Evolutionary conservation across 2,888 invertebrate genomes (phyloP).

Genomic region (Galerucella calmariensis): DNA sequence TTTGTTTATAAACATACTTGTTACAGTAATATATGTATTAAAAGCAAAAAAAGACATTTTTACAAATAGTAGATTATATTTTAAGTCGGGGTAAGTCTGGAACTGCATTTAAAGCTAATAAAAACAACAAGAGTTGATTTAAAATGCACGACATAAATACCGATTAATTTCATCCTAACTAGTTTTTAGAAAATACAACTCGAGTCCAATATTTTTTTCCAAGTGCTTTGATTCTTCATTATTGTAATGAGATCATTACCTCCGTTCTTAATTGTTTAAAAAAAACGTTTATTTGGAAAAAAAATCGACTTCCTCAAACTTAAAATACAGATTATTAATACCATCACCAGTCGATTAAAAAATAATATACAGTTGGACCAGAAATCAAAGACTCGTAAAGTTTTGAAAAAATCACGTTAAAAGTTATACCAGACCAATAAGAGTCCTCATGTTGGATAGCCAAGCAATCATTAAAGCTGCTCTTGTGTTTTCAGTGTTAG

Average conservation of each 20-base stretch:
- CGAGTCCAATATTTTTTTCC: neutral
- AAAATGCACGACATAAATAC: conserved; percentile 48
- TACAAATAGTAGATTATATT: neutral
- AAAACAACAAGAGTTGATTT: conserved; percentile 51
- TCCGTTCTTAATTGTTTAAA: neutral
- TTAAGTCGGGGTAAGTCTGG: conserved; percentile 6
- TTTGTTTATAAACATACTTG: too few relatives aligned
- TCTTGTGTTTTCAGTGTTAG: too few relatives aligned
- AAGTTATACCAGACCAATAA: too few relatives aligned
- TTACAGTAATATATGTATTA: too few relatives aligned
- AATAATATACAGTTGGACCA: too few relatives aligned
- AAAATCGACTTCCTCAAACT: neutral
- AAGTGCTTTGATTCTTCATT: conserved; percentile 5
- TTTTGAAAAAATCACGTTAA: too few relatives aligned
- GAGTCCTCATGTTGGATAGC: too few relatives aligned
- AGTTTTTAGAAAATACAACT: conserved; percentile 19
- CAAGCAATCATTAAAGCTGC: too few relatives aligned
- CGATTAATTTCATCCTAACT: conserved; percentile 18
- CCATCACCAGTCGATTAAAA: too few relatives aligned
- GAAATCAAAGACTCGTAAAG: too few relatives aligned
- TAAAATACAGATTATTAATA: too few relatives aligned
- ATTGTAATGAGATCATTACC: neutral
- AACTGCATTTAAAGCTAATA: conserved; percentile 37
- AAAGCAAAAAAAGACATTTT: neutral
- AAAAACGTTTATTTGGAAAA: neutral